Evolutionary conservation across 1,140 invertebrate species (phyloP).

Genomic region (Pseudoatta argentina): DNA sequence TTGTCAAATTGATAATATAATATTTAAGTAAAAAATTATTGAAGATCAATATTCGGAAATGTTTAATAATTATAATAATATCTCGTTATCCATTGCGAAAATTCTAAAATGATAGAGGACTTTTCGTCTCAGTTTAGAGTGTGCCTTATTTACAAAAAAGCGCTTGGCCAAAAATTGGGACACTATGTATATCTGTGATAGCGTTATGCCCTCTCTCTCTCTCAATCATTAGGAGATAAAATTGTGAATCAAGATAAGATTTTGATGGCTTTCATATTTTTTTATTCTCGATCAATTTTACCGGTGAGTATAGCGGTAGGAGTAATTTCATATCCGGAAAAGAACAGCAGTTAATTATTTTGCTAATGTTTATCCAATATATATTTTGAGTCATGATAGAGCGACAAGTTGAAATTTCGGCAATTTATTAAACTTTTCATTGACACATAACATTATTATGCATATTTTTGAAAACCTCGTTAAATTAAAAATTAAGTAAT

Average conservation of each 20-base stretch:
- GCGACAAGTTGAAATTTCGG: slow-evolving; percentile 24
- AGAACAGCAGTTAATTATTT: slow-evolving; percentile 46
- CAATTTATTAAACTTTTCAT: background rate
- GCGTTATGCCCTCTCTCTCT: background rate
- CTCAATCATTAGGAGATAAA: background rate
- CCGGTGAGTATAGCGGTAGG: background rate
- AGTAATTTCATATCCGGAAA: slow-evolving; percentile 33
- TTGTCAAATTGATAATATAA: no score
- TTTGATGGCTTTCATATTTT: background rate
- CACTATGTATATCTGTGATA: background rate
- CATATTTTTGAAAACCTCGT: background rate
- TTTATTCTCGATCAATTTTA: slow-evolving; percentile 18
- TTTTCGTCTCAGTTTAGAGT: no score
- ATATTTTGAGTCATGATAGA: background rate
- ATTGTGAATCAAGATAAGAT: slow-evolving; percentile 20
- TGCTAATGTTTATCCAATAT: slow-evolving; percentile 18
- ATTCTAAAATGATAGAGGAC: no score
- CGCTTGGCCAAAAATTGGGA: no score
- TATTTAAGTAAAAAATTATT: no score
- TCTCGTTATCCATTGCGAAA: no score
- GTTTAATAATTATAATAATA: no score
- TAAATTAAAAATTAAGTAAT: slow-evolving; percentile 18
- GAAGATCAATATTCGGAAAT: no score
- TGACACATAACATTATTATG: background rate
- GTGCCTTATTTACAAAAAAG: no score